A percentile compares a stretch with the other conserved stretches of the same genome.
phyloP scores from a whole-genome alignment of 2,888 invertebrate species.

The Aleiodes leptofemur region DNA sequence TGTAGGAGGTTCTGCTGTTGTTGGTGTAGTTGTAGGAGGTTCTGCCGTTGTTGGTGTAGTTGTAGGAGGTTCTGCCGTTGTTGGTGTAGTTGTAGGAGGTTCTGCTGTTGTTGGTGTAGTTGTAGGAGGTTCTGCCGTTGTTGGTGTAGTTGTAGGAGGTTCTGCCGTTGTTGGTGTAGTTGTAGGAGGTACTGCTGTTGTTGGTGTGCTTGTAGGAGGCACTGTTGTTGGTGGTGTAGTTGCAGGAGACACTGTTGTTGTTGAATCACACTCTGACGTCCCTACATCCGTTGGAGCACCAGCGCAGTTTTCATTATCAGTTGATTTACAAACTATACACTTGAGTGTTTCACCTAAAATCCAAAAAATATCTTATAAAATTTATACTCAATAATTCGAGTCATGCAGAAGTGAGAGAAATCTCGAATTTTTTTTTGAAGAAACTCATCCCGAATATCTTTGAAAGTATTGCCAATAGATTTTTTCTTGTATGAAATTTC shows the following conservation, averaged over 20 bases:
- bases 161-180: background rate
- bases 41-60: background rate
- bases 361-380: background rate
- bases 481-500: too few species aligned
- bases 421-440: too few species aligned
- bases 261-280: background rate
- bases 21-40: background rate
- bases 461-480: too few species aligned
- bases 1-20: background rate
- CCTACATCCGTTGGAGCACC: background rate
- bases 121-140: background rate
- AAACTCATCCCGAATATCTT: too few species aligned
- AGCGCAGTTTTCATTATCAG: background rate
- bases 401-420: too few species aligned
- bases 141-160: background rate
- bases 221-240: background rate
- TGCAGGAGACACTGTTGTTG: background rate
- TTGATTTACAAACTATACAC: conserved; percentile 13
- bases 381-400: too few species aligned
- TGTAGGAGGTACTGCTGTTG: background rate
- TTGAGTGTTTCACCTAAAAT: conserved; percentile 2
- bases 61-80: background rate
- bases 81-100: background rate
- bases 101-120: background rate
- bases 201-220: background rate